Percentiles rank a stretch among this genome's conserved stretches.
phyloP scores from a whole-genome alignment of 2,888 invertebrate genomes.

The Macrosiphum euphorbiae region DNA sequence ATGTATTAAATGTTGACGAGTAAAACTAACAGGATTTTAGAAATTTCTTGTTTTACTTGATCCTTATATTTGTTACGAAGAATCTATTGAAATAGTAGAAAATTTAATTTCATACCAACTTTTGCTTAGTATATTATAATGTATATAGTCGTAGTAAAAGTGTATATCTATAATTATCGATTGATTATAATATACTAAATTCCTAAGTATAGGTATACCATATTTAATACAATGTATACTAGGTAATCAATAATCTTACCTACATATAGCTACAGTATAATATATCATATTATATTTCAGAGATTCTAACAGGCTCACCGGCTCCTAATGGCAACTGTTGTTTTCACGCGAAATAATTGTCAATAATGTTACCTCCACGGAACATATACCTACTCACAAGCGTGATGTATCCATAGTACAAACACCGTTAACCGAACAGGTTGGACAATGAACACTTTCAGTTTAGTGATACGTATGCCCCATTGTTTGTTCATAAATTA shows the following conservation, averaged over 20 bases:
- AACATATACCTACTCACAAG: background rate
- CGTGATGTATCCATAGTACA: background rate
- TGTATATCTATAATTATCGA: background rate
- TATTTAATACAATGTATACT: background rate
- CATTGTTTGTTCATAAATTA: conserved; percentile 49
- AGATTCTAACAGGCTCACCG: background rate
- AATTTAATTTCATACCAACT: background rate
- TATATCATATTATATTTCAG: background rate
- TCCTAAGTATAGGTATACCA: background rate
- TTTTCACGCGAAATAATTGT: background rate
- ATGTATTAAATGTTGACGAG: conserved; percentile 37
- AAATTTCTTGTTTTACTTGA: background rate
- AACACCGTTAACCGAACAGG: background rate
- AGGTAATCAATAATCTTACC: background rate
- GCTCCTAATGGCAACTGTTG: background rate
- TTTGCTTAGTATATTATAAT: background rate
- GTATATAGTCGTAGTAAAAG: no score
- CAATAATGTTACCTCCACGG: background rate
- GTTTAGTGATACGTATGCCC: background rate
- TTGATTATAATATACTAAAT: background rate
- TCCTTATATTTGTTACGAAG: background rate
- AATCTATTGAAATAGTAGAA: background rate
- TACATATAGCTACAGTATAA: background rate
- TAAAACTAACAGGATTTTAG: background rate
- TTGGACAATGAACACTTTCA: conserved; percentile 28